Evolutionary conservation across 2,797 vertebrate genomes (phyloP), one percentile per base, ranked within the genome.

Genomic region (Chromis chromis): DNA sequence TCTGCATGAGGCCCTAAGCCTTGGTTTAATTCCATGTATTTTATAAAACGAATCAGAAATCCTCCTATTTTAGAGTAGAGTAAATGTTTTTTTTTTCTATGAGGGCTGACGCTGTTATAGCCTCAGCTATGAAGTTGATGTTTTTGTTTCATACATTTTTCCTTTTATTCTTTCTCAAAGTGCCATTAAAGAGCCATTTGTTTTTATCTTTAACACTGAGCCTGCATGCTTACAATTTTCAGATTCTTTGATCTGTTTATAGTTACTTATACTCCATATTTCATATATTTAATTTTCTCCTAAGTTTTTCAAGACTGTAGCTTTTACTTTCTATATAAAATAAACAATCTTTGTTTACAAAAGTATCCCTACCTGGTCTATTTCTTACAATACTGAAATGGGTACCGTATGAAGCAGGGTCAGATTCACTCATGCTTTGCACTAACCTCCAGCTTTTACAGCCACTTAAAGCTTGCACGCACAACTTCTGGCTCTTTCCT

Each of bases 321-420:
- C 91, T 84, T 90, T 93, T 93, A 92, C 93, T 92, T 94, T 94
- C 93, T 92, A 91, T 93, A 44, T 91, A 93, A 91, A 97, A 96
- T 96, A 96, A 96, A 96, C 88, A 90, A 88, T 42, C 90, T 95
- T 95, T 95, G 92, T 94, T 92, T 94, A 92, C 84, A 90, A 93
- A 91, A 88, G 58, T 68, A 84, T 81, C 81, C 82, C 72, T 50
- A 82, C 70, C 75, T 92, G 89, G 91, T 91, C 86, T 91, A 90
- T 91, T 93, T 92, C 69, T 91, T 92, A 80, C 13, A 22, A 61
- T 21, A 25, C 9, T 17, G 31, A 58, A 22, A 48, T 54, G 60
- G 31, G 28, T 49, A 49, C 55, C 11, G 6, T 64, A 36, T 52
- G 59, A 33, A 55, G 48, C 70, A 75, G 79, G 69, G 60, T 82